Conservation (phyloP, 92 coral and sea anemone species). For the Pocillopora meandrina region DNA sequence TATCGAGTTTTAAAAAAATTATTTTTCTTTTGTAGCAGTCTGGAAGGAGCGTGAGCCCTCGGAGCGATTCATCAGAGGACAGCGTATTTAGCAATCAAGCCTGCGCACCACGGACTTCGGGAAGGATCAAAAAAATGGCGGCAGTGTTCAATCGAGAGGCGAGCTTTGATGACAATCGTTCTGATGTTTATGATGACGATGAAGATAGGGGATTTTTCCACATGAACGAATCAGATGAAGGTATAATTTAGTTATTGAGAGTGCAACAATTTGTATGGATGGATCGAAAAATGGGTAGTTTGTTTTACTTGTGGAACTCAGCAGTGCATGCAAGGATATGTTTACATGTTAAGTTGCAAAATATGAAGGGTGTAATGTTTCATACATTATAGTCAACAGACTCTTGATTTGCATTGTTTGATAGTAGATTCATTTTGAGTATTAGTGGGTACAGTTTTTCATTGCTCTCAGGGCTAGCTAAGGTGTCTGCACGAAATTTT, state of each 20-base stretch:
- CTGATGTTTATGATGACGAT: constrained; percentile 94
- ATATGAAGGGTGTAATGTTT: neutral
- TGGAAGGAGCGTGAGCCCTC: constrained; percentile 80
- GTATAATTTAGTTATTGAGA: constrained; percentile 40
- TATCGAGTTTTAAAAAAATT: neutral
- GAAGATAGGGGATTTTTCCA: constrained; percentile 93
- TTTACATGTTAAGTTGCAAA: constrained; percentile 28
- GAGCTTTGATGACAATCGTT: constrained; percentile 91
- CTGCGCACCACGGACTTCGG: constrained; percentile 70
- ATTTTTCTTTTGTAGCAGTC: constrained; percentile 54
- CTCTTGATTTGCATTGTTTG: neutral
- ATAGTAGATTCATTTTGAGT: neutral
- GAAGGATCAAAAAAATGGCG: constrained; percentile 87
- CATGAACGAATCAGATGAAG: constrained; percentile 97
- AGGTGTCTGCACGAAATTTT: too few species aligned
- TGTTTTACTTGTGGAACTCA: neutral
- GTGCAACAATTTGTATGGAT: neutral
- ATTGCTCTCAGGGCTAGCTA: too few species aligned
- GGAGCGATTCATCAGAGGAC: constrained; percentile 80
- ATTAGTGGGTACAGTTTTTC: neutral
- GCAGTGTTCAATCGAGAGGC: constrained; percentile 87
- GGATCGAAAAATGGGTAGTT: neutral
- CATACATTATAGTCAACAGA: neutral
- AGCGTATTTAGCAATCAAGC: constrained; percentile 80
- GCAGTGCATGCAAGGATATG: neutral